Percentiles rank a stretch among this genome's conserved stretches.
phyloP scores from a whole-genome alignment of 1,140 invertebrate genomes.

The Tenebrio molitor region DNA sequence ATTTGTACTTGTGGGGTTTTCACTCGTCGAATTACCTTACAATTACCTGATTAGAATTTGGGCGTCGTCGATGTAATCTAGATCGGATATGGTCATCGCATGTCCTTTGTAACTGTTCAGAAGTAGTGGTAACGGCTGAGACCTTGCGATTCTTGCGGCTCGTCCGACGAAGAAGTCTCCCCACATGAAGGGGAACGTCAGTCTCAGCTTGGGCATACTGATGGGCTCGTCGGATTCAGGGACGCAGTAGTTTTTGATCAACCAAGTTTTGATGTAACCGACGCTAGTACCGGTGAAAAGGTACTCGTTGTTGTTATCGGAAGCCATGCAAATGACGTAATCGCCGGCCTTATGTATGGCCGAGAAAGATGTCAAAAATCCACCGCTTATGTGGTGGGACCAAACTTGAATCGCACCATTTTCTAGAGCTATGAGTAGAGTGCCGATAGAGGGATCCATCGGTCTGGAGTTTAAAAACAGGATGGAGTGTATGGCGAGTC shows the following conservation, averaged over 20 bases:
- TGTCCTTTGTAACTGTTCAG: slow-evolving; percentile 76
- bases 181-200: slow-evolving; percentile 80
- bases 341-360: slow-evolving; percentile 76
- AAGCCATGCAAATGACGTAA: slow-evolving; percentile 75
- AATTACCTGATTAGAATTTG: slow-evolving; percentile 74
- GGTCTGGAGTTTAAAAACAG: slow-evolving; percentile 60
- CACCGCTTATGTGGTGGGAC: slow-evolving; percentile 79
- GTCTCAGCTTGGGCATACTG: slow-evolving; percentile 72
- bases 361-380: slow-evolving; percentile 74
- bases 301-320: slow-evolving; percentile 75
- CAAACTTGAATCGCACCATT: slow-evolving; percentile 79
- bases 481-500: slow-evolving; percentile 60
- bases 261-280: slow-evolving; percentile 82
- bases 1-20: slow-evolving; percentile 16
- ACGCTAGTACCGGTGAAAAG: slow-evolving; percentile 76
- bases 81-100: slow-evolving; percentile 71
- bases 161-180: slow-evolving; percentile 72
- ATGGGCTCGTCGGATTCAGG: slow-evolving; percentile 61
- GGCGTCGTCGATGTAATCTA: slow-evolving; percentile 73
- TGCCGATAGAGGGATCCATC: slow-evolving; percentile 66
- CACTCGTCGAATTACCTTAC: too few relatives aligned
- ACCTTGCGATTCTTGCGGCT: slow-evolving; percentile 72
- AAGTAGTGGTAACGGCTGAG: slow-evolving; percentile 74
- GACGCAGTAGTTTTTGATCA: slow-evolving; percentile 73
- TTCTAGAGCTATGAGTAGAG: slow-evolving; percentile 75